A percentile compares a stretch with the other conserved stretches of the same genome.
Evolutionary conservation across 2,797 vertebrate species (phyloP).

Genomic region (Phyllotis vaccarum): DNA sequence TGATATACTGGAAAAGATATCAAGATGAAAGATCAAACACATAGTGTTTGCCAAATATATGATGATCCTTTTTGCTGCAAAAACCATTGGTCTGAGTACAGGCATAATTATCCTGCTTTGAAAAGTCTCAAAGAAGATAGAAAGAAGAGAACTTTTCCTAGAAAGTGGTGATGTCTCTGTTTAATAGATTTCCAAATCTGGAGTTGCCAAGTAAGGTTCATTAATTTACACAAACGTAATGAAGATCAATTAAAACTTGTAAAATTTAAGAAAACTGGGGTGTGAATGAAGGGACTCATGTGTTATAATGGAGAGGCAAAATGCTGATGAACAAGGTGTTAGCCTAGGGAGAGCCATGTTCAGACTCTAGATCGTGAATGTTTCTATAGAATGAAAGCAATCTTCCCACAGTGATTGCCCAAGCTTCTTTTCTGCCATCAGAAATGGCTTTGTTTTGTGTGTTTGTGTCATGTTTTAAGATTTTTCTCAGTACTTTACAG

Average conservation of each 20-base stretch:
- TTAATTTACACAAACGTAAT: neutral
- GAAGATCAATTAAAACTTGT: conserved; percentile 40
- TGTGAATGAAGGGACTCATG: neutral
- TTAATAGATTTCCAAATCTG: conserved; percentile 40
- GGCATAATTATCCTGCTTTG: neutral
- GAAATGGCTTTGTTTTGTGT: neutral
- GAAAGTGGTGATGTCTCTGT: neutral
- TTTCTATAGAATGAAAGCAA: neutral
- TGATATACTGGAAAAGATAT: conserved; percentile 6
- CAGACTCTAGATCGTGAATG: neutral
- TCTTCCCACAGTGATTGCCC: neutral
- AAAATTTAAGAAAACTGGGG: conserved; percentile 18
- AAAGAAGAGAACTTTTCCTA: neutral
- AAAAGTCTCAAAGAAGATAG: neutral
- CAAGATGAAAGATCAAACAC: neutral
- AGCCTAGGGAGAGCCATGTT: neutral
- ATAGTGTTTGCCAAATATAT: neutral
- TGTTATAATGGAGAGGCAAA: conserved; percentile 29
- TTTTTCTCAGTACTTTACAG: neutral
- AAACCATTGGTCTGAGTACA: neutral
- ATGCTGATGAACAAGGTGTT: neutral
- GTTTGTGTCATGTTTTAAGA: neutral
- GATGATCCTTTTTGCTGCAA: neutral
- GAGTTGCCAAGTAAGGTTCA: neutral
- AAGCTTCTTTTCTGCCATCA: neutral